A percentile compares a stretch with the other conserved stretches of the same genome.
These are phyloP conservation scores for Ferdinandea cuprea DNA, from an alignment of 2,888 invertebrate species.

Conservation along the genomic window DNA sequence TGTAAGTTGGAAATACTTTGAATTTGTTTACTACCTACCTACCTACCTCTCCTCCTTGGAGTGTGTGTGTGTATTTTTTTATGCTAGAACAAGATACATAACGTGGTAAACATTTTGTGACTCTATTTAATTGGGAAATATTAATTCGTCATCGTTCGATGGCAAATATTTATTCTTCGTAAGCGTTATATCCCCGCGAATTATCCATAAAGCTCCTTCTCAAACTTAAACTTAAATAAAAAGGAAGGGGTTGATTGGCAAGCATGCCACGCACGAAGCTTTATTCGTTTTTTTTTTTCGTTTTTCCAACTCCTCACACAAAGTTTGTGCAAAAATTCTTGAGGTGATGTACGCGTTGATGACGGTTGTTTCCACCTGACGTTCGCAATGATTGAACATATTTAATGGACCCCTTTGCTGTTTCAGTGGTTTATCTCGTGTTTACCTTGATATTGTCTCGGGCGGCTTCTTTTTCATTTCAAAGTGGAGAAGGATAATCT, in stretches of 20 bases:
- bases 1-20: slow-evolving; percentile 48
- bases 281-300: no score
- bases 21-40: not conserved
- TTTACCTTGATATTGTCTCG: slow-evolving; percentile 35
- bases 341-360: slow-evolving; percentile 61
- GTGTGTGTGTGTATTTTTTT: not conserved
- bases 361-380: slow-evolving; percentile 68
- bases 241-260: slow-evolving; percentile 65
- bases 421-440: slow-evolving; percentile 61
- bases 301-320: not conserved
- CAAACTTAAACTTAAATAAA: slow-evolving; percentile 30
- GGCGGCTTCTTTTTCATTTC: slow-evolving; percentile 11
- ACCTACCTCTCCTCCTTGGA: not conserved
- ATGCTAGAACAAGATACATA: not conserved
- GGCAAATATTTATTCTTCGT: not conserved
- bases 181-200: slow-evolving; percentile 34
- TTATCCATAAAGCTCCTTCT: slow-evolving; percentile 34
- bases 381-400: slow-evolving; percentile 70
- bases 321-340: not conserved
- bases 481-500: slow-evolving; percentile 44
- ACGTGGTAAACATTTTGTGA: slow-evolving; percentile 44
- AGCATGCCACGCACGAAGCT: slow-evolving; percentile 61
- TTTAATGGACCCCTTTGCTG: slow-evolving; percentile 64
- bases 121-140: not conserved
- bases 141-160: not conserved